Conservation (phyloP, 1,140 invertebrate genomes). For the Leptinotarsa defecta region DNA sequence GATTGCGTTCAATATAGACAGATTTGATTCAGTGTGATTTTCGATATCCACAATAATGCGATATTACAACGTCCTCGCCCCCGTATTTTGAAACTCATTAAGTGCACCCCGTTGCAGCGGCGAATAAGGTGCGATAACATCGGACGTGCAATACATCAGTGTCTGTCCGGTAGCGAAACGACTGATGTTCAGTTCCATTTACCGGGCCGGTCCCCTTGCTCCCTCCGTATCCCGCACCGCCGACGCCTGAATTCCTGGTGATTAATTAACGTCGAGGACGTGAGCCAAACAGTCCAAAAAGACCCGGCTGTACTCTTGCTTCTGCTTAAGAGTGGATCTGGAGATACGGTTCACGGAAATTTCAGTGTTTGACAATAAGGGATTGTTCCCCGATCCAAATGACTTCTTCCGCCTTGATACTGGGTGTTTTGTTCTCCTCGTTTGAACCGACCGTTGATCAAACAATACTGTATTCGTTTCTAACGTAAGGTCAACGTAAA, state of each 20-base stretch:
- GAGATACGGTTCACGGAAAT: no score
- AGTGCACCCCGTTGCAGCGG: neutral
- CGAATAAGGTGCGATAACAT: slow-evolving; percentile 8
- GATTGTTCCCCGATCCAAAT: no score
- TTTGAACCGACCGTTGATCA: no score
- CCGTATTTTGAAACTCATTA: neutral
- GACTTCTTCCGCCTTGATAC: no score
- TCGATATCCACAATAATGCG: no score
- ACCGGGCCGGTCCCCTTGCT: neutral
- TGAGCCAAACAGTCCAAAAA: neutral
- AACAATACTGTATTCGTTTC: no score
- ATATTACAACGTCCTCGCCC: neutral
- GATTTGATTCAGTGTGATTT: no score
- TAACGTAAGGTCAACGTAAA: no score
- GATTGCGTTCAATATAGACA: no score
- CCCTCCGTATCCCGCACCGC: neutral
- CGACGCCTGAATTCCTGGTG: neutral
- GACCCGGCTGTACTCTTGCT: neutral
- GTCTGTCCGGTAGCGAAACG: neutral
- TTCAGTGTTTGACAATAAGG: no score
- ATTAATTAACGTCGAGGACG: neutral
- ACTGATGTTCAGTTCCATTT: slow-evolving; percentile 6
- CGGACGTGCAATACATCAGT: slow-evolving; percentile 5
- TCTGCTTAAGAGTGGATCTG: neutral
- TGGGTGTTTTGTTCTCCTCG: no score